Evolutionary conservation across 2,797 vertebrate genomes (phyloP).

Genomic region (Macroramphosus scolopax): DNA sequence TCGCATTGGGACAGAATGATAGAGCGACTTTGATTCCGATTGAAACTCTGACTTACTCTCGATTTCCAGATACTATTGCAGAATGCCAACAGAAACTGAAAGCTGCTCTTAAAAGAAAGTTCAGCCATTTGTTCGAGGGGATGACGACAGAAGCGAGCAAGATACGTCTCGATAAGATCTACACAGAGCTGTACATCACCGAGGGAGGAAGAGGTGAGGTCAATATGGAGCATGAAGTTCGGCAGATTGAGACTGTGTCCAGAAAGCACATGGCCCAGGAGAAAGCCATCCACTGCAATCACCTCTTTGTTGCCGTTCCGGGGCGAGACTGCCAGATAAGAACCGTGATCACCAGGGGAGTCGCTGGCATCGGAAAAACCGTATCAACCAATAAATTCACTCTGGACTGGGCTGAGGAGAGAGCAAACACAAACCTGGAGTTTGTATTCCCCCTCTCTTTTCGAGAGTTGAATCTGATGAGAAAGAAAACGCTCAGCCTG

Average conservation of each 20-base stretch:
- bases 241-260: constrained; percentile 46
- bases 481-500: constrained; percentile 30
- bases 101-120: constrained; percentile 41
- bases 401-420: constrained; percentile 67
- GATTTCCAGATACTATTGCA: background rate
- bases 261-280: constrained; percentile 36
- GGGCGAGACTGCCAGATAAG: constrained; percentile 23
- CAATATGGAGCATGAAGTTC: constrained; percentile 68
- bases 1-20: no score
- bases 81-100: constrained; percentile 52
- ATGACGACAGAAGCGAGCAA: background rate
- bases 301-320: constrained; percentile 42
- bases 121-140: constrained; percentile 44
- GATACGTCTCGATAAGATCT: constrained; percentile 54
- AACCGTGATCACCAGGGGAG: constrained; percentile 67
- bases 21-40: no score
- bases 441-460: constrained; percentile 69
- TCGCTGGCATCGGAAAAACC: constrained; percentile 73
- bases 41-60: no score
- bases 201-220: constrained; percentile 47
- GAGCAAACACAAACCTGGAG: constrained; percentile 50
- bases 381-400: constrained; percentile 62
- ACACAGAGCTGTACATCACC: constrained; percentile 67
- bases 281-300: constrained; percentile 56
- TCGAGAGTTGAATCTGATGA: constrained; percentile 66